Percentiles rank a stretch among this genome's conserved stretches.
Evolutionary conservation across 92 coral and sea anemone genomes (phyloP).

Genomic region (Plumapathes pennacea): DNA sequence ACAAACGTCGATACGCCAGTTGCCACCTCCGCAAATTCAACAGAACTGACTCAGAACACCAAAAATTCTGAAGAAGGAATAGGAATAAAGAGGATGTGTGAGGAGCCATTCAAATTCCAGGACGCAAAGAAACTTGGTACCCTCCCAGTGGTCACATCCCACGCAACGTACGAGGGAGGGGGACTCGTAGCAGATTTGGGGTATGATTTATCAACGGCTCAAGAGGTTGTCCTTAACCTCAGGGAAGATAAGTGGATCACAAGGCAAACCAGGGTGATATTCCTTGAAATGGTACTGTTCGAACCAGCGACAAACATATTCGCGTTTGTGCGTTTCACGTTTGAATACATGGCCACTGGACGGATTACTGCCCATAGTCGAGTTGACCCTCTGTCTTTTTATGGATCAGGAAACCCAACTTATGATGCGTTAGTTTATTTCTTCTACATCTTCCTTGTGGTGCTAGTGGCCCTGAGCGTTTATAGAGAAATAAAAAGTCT

Average conservation of each 20-base stretch:
- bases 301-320: conserved; percentile 66
- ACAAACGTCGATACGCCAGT: conserved; percentile 11
- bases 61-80: conserved; percentile 1
- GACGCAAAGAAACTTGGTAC: conserved; percentile 54
- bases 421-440: conserved; percentile 27
- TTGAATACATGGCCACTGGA: conserved; percentile 72
- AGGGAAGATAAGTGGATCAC: conserved; percentile 64
- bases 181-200: conserved; percentile 75
- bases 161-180: conserved; percentile 45
- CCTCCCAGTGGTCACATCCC: conserved; percentile 44
- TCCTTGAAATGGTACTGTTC: conserved; percentile 55
- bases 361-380: conserved; percentile 33
- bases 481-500: conserved; percentile 34
- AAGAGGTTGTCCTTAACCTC: conserved; percentile 48
- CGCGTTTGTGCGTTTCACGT: conserved; percentile 61
- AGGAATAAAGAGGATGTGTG: conserved; percentile 22
- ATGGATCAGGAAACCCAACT: conserved; percentile 42
- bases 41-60: conserved; percentile 5
- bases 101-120: conserved; percentile 55
- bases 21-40: conserved; percentile 4
- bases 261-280: conserved; percentile 49
- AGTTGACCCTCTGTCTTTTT: conserved; percentile 65
- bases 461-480: conserved; percentile 25
- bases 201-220: conserved; percentile 61
- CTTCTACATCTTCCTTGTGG: conserved; percentile 43